Percentiles rank a stretch among this genome's conserved stretches.
Conservation (phyloP, 2,888 invertebrate genomes). For the Leistus spinibarbis region DNA sequence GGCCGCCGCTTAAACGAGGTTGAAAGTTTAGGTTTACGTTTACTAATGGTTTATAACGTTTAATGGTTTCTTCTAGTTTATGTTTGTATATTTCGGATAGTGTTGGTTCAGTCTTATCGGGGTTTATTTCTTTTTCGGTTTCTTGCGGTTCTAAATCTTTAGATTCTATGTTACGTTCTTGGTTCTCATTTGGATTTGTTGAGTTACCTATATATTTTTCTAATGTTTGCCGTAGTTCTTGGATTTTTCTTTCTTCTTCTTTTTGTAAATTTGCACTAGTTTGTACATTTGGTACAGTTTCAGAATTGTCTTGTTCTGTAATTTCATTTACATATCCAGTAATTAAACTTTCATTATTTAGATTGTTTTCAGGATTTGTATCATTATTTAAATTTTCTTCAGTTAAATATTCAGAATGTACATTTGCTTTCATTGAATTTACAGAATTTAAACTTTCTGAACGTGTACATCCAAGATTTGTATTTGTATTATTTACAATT, state of each 20-base stretch:
- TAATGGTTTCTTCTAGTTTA: constrained; percentile 55
- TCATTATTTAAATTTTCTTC: background rate
- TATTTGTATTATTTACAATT: background rate
- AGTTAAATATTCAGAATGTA: background rate
- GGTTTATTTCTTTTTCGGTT: constrained; percentile 53
- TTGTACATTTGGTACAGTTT: background rate
- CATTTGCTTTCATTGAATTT: background rate
- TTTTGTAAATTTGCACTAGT: constrained; percentile 1
- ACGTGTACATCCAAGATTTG: background rate
- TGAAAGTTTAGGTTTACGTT: constrained; percentile 46
- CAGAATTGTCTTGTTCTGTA: background rate
- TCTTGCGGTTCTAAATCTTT: constrained; percentile 57
- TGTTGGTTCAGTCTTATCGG: constrained; percentile 41
- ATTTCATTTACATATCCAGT: background rate
- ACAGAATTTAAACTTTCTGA: constrained; percentile 37
- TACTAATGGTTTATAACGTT: constrained; percentile 20
- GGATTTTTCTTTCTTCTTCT: constrained; percentile 30
- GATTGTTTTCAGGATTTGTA: background rate
- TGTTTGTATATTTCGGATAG: constrained; percentile 38
- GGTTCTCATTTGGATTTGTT: background rate
- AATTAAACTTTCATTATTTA: constrained; percentile 21
- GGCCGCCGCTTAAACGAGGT: constrained; percentile 62
- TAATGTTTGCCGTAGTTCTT: constrained; percentile 16
- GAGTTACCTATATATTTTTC: constrained; percentile 17
- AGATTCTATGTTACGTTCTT: constrained; percentile 53